Conservation (phyloP, 1,140 invertebrate species). For the Brachionus sp. region DNA sequence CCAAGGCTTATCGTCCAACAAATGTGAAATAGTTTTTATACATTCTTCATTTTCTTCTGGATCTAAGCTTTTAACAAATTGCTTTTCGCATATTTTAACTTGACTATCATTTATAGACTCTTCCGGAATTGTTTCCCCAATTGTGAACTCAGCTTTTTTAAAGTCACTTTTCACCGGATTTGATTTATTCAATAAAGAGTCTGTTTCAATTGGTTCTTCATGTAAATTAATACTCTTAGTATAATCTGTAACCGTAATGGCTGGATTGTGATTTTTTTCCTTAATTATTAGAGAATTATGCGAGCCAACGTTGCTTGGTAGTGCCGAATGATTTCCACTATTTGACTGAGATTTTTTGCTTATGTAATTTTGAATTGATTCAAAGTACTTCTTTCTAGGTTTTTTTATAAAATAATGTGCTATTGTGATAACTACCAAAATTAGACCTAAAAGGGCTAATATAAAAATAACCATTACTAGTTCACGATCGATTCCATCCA, state of each 20-base stretch:
- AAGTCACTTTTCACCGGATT: neutral
- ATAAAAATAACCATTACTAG: constrained; percentile 38
- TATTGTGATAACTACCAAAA: constrained; percentile 19
- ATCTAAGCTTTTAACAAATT: neutral
- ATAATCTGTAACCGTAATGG: neutral
- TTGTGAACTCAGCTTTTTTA: neutral
- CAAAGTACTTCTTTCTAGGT: neutral
- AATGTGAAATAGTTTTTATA: constrained; percentile 20
- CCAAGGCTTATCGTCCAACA: constrained; percentile 31
- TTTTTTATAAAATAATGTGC: constrained; percentile 14
- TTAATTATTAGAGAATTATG: neutral
- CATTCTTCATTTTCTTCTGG: constrained; percentile 17
- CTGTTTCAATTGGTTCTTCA: neutral
- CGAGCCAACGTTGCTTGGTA: neutral
- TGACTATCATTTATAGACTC: neutral
- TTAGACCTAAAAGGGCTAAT: neutral
- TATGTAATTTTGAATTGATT: neutral
- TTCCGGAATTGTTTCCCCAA: neutral
- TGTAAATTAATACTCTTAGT: neutral
- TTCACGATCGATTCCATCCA: neutral
- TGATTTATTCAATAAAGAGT: neutral
- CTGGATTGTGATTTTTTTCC: neutral
- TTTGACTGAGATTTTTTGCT: neutral
- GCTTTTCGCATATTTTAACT: neutral
- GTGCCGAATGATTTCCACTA: neutral